phyloP scores from a whole-genome alignment of 2,113 vertebrate genomes.

The Mobula birostris region DNA sequence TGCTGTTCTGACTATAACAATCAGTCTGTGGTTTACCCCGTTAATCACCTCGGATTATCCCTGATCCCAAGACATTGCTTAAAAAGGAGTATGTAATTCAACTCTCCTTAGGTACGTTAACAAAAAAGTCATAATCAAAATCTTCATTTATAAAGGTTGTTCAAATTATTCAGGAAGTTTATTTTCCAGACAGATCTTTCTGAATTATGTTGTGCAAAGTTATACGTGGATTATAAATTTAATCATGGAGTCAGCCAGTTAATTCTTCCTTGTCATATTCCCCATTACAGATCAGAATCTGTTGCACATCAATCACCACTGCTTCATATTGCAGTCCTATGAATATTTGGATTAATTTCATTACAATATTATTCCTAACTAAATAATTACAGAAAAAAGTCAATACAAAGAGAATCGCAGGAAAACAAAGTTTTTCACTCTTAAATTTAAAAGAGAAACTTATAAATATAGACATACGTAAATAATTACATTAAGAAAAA shows the following conservation, averaged over 20 bases:
- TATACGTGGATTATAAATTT: not conserved
- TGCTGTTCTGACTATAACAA: too few relatives aligned
- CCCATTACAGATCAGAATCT: not conserved
- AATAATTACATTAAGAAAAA: not conserved
- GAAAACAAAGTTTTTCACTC: not conserved
- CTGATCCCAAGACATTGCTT: not conserved
- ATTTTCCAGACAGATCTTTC: not conserved
- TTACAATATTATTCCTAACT: not conserved
- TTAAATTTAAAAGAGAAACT: not conserved
- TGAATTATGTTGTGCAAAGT: not conserved
- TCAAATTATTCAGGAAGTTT: not conserved
- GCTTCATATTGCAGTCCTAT: not conserved
- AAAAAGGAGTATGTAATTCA: not conserved
- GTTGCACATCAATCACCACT: not conserved
- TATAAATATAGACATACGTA: not conserved
- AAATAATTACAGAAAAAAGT: not conserved
- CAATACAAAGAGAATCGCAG: not conserved
- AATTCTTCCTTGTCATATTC: not conserved
- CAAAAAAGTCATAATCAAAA: not conserved
- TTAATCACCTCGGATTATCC: too few relatives aligned
- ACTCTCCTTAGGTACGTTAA: not conserved
- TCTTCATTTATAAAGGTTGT: not conserved
- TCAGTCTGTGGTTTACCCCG: too few relatives aligned
- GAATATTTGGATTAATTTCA: not conserved
- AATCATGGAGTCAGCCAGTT: not conserved